These are phyloP conservation scores for Merodon equestris DNA, from an alignment of 2,888 invertebrate genomes.

Conservation along the genomic window DNA sequence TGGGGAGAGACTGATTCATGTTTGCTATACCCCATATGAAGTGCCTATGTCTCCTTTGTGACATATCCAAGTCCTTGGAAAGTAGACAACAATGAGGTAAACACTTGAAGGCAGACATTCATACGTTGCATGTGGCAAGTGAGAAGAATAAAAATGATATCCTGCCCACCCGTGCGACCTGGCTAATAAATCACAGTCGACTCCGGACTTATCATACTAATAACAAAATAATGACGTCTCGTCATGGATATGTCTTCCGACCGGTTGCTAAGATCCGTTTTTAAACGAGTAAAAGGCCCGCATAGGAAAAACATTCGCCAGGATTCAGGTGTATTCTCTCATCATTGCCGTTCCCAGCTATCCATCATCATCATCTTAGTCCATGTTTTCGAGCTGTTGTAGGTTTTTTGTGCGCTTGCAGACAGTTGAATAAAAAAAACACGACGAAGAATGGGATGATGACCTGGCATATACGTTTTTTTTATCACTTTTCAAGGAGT, in stretches of 20 bases:
- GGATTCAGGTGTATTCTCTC: too few relatives aligned
- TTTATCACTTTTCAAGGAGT: neutral
- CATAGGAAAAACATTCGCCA: constrained; percentile 27
- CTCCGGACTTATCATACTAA: constrained; percentile 22
- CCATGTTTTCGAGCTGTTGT: too few relatives aligned
- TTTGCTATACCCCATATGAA: constrained; percentile 29
- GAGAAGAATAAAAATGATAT: neutral
- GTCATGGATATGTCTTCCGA: constrained; percentile 40
- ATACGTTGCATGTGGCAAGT: too few relatives aligned
- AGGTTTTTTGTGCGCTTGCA: constrained; percentile 37
- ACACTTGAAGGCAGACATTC: constrained; percentile 29
- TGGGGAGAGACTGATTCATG: constrained; percentile 2
- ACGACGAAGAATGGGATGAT: constrained; percentile 48
- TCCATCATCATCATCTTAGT: constrained; percentile 16
- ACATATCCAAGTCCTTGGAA: constrained; percentile 24
- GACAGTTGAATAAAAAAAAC: constrained; percentile 51
- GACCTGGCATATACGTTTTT: constrained; percentile 38
- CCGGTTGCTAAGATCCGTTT: neutral
- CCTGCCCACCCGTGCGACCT: constrained; percentile 10
- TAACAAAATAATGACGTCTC: constrained; percentile 32
- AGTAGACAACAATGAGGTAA: constrained; percentile 33
- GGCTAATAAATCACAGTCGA: constrained; percentile 60
- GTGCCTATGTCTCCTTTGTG: constrained; percentile 31
- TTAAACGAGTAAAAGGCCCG: constrained; percentile 1
- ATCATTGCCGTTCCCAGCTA: constrained; percentile 3